These are phyloP conservation scores for Scaptomyza pallida DNA, from an alignment of 1,140 invertebrate genomes.

Conservation along the genomic window DNA sequence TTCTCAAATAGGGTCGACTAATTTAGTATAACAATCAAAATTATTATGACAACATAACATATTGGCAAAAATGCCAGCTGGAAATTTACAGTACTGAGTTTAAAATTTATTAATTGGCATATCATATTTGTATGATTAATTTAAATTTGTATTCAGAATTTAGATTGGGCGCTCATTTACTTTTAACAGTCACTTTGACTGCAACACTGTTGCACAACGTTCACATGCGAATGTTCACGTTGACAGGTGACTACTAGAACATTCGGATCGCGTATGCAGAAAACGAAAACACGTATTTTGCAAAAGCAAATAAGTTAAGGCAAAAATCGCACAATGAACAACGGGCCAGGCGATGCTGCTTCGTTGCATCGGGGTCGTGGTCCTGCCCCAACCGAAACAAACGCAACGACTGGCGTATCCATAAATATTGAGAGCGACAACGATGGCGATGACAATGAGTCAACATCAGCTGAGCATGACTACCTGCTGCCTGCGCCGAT, in stretches of 20 bases:
- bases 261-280: constrained; percentile 29
- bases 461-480: constrained; percentile 69
- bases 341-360: constrained; percentile 55
- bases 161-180: not conserved
- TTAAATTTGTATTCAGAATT: not conserved
- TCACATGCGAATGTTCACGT: constrained; percentile 31
- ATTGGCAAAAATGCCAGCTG: too few species aligned
- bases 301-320: constrained; percentile 11
- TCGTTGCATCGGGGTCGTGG: constrained; percentile 35
- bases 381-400: constrained; percentile 9
- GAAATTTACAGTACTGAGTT: not conserved
- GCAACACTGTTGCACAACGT: constrained; percentile 1
- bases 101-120: not conserved
- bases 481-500: constrained; percentile 52
- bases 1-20: not conserved
- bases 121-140: not conserved
- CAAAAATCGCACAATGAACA: constrained; percentile 49
- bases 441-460: constrained; percentile 64
- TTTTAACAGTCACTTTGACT: not conserved
- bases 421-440: constrained; percentile 66
- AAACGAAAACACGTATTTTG: constrained; percentile 26
- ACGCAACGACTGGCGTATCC: constrained; percentile 31
- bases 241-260: constrained; percentile 22
- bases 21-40: not conserved
- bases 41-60: not conserved